Evolutionary conservation across 2,888 invertebrate species (phyloP).

Genomic region (Lasioglossum oenotherae): DNA sequence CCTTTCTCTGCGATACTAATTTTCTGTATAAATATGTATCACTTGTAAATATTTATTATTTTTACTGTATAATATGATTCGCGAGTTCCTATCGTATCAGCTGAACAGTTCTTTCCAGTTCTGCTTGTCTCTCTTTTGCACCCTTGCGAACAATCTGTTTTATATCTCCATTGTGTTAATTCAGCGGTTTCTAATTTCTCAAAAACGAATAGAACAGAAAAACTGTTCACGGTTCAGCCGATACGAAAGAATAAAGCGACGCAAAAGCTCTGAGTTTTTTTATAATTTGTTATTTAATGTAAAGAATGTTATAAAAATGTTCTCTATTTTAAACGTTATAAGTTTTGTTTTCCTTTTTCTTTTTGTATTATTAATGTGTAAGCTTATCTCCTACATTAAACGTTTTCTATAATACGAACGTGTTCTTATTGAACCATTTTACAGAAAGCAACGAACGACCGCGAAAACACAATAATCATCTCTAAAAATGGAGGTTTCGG

Average conservation of each 20-base stretch:
- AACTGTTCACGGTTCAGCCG: constrained; percentile 54
- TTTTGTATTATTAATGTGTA: constrained; percentile 82
- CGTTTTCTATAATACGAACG: constrained; percentile 78
- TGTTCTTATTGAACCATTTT: background rate
- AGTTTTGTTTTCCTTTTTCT: constrained; percentile 79
- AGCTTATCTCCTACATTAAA: constrained; percentile 82
- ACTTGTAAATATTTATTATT: constrained; percentile 83
- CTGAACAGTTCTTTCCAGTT: constrained; percentile 23
- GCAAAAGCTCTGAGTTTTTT: constrained; percentile 78
- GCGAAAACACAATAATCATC: background rate
- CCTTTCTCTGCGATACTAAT: constrained; percentile 77
- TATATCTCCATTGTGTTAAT: background rate
- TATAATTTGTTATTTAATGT: constrained; percentile 84
- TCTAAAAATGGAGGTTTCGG: background rate
- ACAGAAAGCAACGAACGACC: background rate
- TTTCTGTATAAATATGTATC: constrained; percentile 76
- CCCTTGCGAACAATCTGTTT: too few species aligned
- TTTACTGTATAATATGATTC: constrained; percentile 73
- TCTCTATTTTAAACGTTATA: constrained; percentile 82
- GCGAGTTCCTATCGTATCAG: constrained; percentile 69
- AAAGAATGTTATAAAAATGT: constrained; percentile 82
- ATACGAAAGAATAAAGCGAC: constrained; percentile 65
- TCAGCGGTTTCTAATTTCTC: background rate
- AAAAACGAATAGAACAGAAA: background rate
- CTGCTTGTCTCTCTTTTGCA: background rate